These are phyloP conservation scores for Oedothorax gibbosus DNA, from an alignment of 1,140 invertebrate species.

Conservation along the genomic window DNA sequence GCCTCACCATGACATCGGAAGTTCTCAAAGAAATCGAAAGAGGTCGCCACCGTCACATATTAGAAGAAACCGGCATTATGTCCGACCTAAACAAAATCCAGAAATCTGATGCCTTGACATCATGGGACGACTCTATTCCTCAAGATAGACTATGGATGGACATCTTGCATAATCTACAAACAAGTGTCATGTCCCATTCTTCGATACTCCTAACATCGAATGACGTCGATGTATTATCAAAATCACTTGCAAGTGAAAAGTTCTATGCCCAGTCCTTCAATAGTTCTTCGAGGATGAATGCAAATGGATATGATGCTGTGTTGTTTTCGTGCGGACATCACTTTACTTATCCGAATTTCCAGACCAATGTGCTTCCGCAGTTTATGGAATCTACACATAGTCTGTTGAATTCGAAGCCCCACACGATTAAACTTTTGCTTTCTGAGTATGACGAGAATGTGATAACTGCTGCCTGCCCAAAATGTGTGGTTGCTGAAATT, in stretches of 20 bases:
- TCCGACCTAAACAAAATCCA: constrained; percentile 48
- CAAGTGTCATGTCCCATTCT: constrained; percentile 28
- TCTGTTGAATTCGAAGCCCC: constrained; percentile 36
- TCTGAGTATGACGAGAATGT: constrained; percentile 45
- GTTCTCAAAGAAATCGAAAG: constrained; percentile 35
- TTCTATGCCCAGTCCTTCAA: constrained; percentile 49
- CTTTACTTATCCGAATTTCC: constrained; percentile 41
- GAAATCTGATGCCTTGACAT: constrained; percentile 35
- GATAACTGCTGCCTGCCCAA: constrained; percentile 53
- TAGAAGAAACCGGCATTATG: constrained; percentile 43
- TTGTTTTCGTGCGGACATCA: constrained; percentile 61
- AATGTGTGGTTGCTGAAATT: constrained; percentile 58
- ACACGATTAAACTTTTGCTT: constrained; percentile 36
- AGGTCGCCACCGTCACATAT: constrained; percentile 23
- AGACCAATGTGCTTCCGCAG: constrained; percentile 26
- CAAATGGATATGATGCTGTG: constrained; percentile 35
- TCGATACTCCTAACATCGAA: constrained; percentile 29
- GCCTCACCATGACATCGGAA: constrained; percentile 29
- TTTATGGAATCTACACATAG: constrained; percentile 51
- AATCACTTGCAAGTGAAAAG: constrained; percentile 50
- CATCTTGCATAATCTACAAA: constrained; percentile 51
- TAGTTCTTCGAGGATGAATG: constrained; percentile 20
- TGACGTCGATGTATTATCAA: constrained; percentile 51
- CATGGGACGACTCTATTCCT: constrained; percentile 51
- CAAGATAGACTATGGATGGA: constrained; percentile 55